Conservation (phyloP, 2,888 invertebrate species). For the Sarcophaga caerulescens region DNA sequence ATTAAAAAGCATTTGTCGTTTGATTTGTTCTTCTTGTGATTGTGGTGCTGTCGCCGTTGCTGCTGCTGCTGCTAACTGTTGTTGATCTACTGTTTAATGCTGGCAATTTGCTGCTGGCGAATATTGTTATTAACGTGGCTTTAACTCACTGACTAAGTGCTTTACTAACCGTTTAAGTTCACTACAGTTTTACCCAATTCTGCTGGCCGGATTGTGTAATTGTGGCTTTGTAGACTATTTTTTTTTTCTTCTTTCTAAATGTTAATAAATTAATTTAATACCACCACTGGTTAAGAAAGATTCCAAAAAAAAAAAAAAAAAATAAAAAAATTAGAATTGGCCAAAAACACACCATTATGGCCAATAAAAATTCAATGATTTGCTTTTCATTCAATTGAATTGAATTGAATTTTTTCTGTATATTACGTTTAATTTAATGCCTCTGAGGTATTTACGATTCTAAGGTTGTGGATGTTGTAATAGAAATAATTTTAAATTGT, state of each 20-base stretch:
- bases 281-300: too few species aligned
- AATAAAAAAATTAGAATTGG: background rate
- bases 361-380: slow-evolving; percentile 36
- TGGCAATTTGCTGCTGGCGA: background rate
- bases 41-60: background rate
- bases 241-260: background rate
- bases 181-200: background rate
- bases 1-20: background rate
- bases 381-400: slow-evolving; percentile 2
- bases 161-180: background rate
- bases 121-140: background rate
- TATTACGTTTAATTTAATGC: slow-evolving; percentile 11
- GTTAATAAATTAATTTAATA: slow-evolving; percentile 25
- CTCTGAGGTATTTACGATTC: slow-evolving; percentile 3
- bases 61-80: background rate
- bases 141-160: background rate
- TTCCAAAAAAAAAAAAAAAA: too few species aligned
- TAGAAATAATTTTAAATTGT: background rate
- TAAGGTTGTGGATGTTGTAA: slow-evolving; percentile 5
- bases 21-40: background rate
- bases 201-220: background rate
- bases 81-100: background rate
- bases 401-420: too few species aligned
- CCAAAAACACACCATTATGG: slow-evolving; percentile 15
- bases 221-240: background rate